These are phyloP conservation scores for Nerophis lumbriciformis DNA, from an alignment of 2,113 vertebrate species.

Conservation along the genomic window DNA sequence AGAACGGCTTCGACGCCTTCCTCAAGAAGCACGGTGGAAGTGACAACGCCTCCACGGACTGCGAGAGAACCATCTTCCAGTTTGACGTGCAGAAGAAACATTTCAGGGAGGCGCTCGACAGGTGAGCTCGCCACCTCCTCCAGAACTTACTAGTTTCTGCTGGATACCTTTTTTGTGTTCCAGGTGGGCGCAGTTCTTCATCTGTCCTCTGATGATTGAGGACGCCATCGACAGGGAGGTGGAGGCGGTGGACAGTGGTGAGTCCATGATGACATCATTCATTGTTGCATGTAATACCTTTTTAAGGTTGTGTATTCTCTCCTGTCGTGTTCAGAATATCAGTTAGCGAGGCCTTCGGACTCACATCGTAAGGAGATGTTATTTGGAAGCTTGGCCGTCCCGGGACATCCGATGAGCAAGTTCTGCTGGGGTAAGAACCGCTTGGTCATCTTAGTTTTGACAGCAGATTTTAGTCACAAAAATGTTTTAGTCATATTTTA, in stretches of 20 bases:
- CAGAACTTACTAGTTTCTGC: too few relatives aligned
- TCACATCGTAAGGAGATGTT: constrained; percentile 92
- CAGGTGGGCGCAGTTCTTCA: constrained; percentile 98
- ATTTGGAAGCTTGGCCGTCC: constrained; percentile 89
- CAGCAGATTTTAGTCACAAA: too few relatives aligned
- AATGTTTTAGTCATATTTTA: too few relatives aligned
- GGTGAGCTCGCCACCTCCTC: constrained; percentile 60
- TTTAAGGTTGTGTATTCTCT: neutral
- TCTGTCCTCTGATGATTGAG: constrained; percentile 91
- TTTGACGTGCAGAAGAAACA: constrained; percentile 92
- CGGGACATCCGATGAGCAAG: constrained; percentile 92
- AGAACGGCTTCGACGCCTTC: constrained; percentile 94
- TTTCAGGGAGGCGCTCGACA: constrained; percentile 90
- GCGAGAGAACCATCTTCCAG: constrained; percentile 92
- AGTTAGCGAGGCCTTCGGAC: constrained; percentile 87
- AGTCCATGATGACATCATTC: constrained; percentile 36
- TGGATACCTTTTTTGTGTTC: constrained; percentile 3
- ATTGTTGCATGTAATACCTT: neutral
- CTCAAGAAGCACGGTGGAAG: constrained; percentile 93
- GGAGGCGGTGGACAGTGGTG: constrained; percentile 96
- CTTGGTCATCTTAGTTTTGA: too few relatives aligned
- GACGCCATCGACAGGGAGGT: constrained; percentile 94
- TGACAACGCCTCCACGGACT: constrained; percentile 94
- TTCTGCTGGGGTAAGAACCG: constrained; percentile 88
- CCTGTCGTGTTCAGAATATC: constrained; percentile 77